Evolutionary conservation across 2,888 invertebrate species (phyloP), one percentile per base, ranked within the genome.

Genomic region (Philhelius pedissequus): DNA sequence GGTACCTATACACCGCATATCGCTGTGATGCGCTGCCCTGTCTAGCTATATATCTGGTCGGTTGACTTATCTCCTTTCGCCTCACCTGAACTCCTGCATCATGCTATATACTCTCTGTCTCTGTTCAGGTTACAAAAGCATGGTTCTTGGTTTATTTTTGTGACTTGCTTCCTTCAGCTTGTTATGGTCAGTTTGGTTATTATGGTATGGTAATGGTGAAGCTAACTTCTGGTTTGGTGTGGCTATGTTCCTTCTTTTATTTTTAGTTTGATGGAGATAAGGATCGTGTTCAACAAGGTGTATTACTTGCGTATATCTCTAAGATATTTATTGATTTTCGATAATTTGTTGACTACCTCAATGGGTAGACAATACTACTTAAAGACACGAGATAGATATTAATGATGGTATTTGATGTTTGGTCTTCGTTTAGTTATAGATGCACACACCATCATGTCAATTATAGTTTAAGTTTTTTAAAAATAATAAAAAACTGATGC

Each of bases 261-360:
- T 27, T 56, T 32, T 6, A 20, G 32, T 45, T 38, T 60, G 75
- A 87, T 86, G 87, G 87, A 89, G 91, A 91, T 91, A 91, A 91
- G 89, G 89, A 91, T 91, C 91, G 89, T 91, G 91, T 91, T 90
- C 90, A 90, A 91, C 91, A 91, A 90, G 90, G 89, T 91, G 91
- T 91, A 90, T 91, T 91, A 91, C 89, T 88, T 89, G 88, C 88
- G 88, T 89, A 88, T 89, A 87, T 88, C 87, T 84, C 71, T 76
- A 70, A 76, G 88, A 90, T 90, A 91, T 91, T 91, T 91, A 91
- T 91, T 90, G 91, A 88, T 89, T 89, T 89, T 89, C 87, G 89
- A 89, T 90, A 89, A 89, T 89, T 89, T 89, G 90, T 88, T 91
- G 91, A 91, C 91, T 91, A 91, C 90, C 90, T 90, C 90, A 90